Conservation (phyloP, 2,113 vertebrate species). For the Motacilla tschutschensis region DNA sequence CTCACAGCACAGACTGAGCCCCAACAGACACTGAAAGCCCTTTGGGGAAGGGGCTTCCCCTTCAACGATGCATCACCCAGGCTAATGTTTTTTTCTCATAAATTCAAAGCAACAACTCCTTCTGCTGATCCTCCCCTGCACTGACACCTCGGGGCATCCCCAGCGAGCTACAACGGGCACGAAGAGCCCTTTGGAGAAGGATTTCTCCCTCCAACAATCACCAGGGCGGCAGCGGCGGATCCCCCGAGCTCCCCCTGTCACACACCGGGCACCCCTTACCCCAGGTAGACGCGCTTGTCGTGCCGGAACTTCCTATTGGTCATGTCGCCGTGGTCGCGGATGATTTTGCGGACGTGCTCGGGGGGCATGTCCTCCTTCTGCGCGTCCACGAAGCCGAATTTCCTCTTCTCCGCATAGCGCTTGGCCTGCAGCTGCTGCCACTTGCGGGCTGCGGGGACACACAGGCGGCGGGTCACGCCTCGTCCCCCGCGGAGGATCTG, state of each 20-base stretch:
- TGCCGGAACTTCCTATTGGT: conserved; percentile 98
- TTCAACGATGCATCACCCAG: background rate
- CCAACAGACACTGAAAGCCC: background rate
- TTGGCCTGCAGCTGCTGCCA: conserved; percentile 98
- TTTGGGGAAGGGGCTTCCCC: background rate
- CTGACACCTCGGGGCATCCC: background rate
- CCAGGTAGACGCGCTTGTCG: conserved; percentile 96
- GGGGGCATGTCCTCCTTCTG: conserved; percentile 99
- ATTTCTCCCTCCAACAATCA: fast-evolving
- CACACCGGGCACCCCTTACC: conserved; percentile 68
- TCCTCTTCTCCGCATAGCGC: conserved; percentile 96
- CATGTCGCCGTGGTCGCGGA: conserved; percentile 98
- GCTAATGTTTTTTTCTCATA: fast-evolving
- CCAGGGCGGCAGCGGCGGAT: fast-evolving
- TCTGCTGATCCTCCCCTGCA: no score
- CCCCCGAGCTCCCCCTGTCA: fast-evolving
- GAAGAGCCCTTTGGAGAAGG: fast-evolving
- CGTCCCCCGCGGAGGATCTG: fast-evolving
- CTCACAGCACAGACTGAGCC: background rate
- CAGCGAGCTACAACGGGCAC: fast-evolving
- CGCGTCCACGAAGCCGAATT: conserved; percentile 97
- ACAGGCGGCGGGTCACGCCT: background rate
- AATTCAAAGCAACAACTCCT: background rate
- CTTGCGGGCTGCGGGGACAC: conserved; percentile 83
- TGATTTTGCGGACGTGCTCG: conserved; percentile 96